Conservation (phyloP, 2,888 invertebrate genomes). For the Pristionchus entomophagus region DNA sequence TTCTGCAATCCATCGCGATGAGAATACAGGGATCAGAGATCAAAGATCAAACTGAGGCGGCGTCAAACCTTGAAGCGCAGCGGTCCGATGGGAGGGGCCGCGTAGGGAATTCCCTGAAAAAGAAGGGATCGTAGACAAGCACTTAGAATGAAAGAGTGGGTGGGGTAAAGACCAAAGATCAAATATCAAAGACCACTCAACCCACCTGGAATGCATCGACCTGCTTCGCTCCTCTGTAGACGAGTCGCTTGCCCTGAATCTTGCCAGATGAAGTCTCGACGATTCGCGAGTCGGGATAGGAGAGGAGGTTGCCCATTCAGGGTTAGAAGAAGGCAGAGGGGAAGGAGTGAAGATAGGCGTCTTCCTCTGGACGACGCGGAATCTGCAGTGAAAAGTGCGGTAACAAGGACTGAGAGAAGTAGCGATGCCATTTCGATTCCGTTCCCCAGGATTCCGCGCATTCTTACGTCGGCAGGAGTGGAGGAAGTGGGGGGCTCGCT, state of each 20-base stretch:
- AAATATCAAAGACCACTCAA: neutral
- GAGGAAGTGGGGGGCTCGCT: too few relatives aligned
- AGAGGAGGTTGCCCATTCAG: neutral
- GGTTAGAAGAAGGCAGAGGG: neutral
- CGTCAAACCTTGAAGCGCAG: slow-evolving; percentile 42
- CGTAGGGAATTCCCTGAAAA: slow-evolving; percentile 41
- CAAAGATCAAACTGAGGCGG: neutral
- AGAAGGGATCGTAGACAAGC: neutral
- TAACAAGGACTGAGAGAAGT: neutral
- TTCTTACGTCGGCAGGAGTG: too few relatives aligned
- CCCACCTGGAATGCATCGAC: slow-evolving; percentile 40
- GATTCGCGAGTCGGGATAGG: slow-evolving; percentile 33
- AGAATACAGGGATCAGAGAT: neutral
- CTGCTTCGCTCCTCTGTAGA: slow-evolving; percentile 9
- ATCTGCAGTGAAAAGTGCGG: neutral
- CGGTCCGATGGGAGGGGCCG: neutral
- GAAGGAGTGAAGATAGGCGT: neutral
- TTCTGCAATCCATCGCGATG: slow-evolving; percentile 44
- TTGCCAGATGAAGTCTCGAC: slow-evolving; percentile 31
- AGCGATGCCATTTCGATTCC: too few relatives aligned
- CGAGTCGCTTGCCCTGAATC: neutral
- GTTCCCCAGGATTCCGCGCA: too few relatives aligned
- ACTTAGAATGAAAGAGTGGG: neutral
- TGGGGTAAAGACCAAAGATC: neutral
- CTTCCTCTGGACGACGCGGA: too few relatives aligned